phyloP scores from a whole-genome alignment of 2,113 vertebrate genomes.

The Cochlearius cochlearius region DNA sequence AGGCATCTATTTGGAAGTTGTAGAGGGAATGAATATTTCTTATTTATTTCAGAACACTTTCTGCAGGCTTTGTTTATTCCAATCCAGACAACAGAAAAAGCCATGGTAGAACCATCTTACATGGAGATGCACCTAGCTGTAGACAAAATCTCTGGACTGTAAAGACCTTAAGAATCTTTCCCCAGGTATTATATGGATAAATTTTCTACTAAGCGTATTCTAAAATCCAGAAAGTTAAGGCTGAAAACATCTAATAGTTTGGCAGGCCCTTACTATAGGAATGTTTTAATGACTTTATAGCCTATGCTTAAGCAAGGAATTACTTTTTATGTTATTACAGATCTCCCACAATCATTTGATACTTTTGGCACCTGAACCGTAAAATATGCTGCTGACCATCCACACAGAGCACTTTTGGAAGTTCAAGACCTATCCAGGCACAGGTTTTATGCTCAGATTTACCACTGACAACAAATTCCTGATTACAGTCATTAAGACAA shows the following conservation, averaged over 20 bases:
- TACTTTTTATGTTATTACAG: not conserved
- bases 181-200: not conserved
- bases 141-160: not conserved
- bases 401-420: not conserved
- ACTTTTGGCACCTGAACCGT: not conserved
- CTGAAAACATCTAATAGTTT: not conserved
- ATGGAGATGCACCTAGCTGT: not conserved
- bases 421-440: not conserved
- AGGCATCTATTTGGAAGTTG: not conserved
- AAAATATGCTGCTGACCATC: not conserved
- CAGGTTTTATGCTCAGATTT: not conserved
- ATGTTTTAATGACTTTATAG: not conserved
- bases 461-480: not conserved
- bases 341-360: not conserved
- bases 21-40: not conserved
- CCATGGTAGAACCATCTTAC: not conserved
- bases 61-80: not conserved
- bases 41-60: not conserved
- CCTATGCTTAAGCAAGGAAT: not conserved
- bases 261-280: not conserved
- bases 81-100: not conserved
- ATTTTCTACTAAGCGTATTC: not conserved
- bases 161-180: not conserved
- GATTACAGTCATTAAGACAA: not conserved
- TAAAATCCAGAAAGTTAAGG: not conserved